A percentile compares a stretch with the other conserved stretches of the same genome.
phyloP scores from a whole-genome alignment of 2,113 vertebrate genomes.

The Brachyhypopomus gauderio region DNA sequence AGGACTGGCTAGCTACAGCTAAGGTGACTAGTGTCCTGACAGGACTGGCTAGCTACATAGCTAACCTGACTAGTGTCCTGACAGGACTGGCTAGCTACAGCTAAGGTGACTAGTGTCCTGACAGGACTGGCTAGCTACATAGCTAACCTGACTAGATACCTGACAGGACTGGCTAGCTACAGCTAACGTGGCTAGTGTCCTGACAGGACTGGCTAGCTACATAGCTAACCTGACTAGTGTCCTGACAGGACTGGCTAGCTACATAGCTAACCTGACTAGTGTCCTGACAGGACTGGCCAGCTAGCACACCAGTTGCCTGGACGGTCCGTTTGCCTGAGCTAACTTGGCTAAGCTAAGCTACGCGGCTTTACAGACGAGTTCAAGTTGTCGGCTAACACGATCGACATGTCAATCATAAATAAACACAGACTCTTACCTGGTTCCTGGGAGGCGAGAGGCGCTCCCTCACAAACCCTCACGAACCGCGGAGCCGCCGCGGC shows the following conservation, averaged over 20 bases:
- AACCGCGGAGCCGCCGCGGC: conserved; percentile 64
- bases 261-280: too few relatives aligned
- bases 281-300: not conserved
- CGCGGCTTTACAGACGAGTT: not conserved
- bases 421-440: conserved; percentile 67
- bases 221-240: too few relatives aligned
- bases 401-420: not conserved
- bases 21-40: too few relatives aligned
- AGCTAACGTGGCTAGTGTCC: too few relatives aligned
- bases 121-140: not conserved
- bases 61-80: too few relatives aligned
- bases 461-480: conserved; percentile 63
- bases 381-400: not conserved
- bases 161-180: too few relatives aligned
- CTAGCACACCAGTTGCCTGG: too few relatives aligned
- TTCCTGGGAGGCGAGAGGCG: conserved; percentile 66
- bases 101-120: too few relatives aligned
- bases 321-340: not conserved
- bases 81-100: too few relatives aligned
- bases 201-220: not conserved
- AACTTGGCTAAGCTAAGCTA: not conserved
- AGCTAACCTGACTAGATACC: too few relatives aligned
- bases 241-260: too few relatives aligned
- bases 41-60: not conserved
- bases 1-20: too few relatives aligned